Conservation (phyloP, 92 coral and sea anemone genomes). For the Metridium senile region DNA sequence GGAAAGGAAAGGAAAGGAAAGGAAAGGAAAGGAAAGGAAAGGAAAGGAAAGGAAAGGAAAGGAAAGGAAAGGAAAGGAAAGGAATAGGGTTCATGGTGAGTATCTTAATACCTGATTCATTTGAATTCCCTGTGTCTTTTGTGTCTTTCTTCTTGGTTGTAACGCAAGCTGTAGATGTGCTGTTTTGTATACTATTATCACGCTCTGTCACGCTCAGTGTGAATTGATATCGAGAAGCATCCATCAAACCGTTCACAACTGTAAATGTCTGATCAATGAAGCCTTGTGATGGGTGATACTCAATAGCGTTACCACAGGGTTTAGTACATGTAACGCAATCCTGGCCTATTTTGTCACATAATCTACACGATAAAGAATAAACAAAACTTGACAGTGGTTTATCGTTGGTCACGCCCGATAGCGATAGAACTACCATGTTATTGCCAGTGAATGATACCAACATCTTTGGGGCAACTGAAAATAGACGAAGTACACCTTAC, state of each 20-base stretch:
- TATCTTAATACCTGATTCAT: neutral
- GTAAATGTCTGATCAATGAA: slow-evolving; percentile 5
- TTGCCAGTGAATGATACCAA: slow-evolving; percentile 4
- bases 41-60: neutral
- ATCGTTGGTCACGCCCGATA: neutral
- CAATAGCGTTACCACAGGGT: slow-evolving; percentile 25
- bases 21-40: neutral
- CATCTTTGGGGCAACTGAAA: slow-evolving; percentile 17
- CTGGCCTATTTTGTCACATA: slow-evolving; percentile 8
- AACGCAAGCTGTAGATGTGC: slow-evolving; percentile 19
- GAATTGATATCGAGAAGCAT: slow-evolving; percentile 3
- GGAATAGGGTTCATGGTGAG: neutral
- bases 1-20: neutral
- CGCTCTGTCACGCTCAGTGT: slow-evolving; percentile 28
- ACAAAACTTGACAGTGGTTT: slow-evolving; percentile 8
- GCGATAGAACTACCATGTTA: slow-evolving; percentile 13
- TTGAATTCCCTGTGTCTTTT: neutral
- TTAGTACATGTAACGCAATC: slow-evolving; percentile 39
- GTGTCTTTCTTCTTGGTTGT: slow-evolving; percentile 7
- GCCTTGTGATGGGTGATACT: slow-evolving; percentile 13
- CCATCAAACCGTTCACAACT: slow-evolving; percentile 13
- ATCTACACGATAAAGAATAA: slow-evolving; percentile 23
- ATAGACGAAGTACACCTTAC: too few relatives aligned
- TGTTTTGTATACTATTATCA: slow-evolving; percentile 11
- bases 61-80: neutral